These are phyloP conservation scores for Petaurus breviceps DNA, from an alignment of 2,113 vertebrate species.

Conservation along the genomic window DNA sequence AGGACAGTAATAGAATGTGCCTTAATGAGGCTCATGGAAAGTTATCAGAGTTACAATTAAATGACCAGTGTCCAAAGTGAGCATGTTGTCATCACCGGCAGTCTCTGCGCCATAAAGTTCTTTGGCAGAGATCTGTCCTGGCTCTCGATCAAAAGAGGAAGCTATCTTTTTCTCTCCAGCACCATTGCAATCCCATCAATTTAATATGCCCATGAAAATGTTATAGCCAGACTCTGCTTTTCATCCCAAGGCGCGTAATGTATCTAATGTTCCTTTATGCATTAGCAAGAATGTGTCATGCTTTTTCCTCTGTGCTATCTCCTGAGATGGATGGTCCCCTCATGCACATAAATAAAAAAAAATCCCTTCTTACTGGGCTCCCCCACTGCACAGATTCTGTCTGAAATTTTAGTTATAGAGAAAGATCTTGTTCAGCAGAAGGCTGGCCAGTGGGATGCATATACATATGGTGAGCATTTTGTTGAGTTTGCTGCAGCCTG, in stretches of 20 bases:
- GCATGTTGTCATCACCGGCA: background rate
- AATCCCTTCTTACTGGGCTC: background rate
- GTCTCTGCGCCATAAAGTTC: background rate
- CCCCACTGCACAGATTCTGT: background rate
- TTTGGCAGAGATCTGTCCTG: background rate
- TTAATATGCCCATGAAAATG: background rate
- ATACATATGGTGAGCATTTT: background rate
- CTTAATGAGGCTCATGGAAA: background rate
- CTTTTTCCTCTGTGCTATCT: background rate
- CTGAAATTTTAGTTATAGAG: background rate
- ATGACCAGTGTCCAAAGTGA: background rate
- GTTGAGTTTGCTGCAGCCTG: background rate
- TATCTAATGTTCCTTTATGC: no score
- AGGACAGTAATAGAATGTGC: background rate
- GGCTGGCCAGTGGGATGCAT: background rate
- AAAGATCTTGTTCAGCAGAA: background rate
- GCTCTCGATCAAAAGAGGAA: background rate
- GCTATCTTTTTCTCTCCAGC: background rate
- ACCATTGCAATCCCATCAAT: background rate
- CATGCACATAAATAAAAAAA: background rate
- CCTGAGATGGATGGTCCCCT: background rate
- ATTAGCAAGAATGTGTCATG: background rate
- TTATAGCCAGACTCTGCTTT: background rate
- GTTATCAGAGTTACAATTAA: background rate
- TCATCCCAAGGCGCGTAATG: background rate